A percentile compares a stretch with the other conserved stretches of the same genome.
These are phyloP conservation scores for Oscheius sp. DNA, from an alignment of 2,888 invertebrate genomes.

Conservation along the genomic window DNA sequence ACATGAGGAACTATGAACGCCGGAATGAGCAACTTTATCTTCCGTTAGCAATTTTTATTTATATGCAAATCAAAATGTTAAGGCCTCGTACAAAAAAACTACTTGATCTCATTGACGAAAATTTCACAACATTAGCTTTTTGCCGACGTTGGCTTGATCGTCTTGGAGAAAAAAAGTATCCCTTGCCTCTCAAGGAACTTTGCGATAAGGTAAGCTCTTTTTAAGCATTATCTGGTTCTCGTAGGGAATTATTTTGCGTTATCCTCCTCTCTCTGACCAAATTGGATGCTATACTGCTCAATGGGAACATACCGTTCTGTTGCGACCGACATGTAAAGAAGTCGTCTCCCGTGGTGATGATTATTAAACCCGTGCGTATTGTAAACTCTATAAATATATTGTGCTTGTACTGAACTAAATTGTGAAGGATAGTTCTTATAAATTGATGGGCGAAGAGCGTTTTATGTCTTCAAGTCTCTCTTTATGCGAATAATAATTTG, in stretches of 20 bases:
- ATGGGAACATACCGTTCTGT: slow-evolving; percentile 97
- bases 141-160: slow-evolving; percentile 99
- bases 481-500: too few species aligned
- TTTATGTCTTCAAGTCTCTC: too few species aligned
- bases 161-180: slow-evolving; percentile 93
- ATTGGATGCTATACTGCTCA: slow-evolving; percentile 98
- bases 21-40: slow-evolving; percentile 82
- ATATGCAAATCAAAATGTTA: slow-evolving; percentile 19
- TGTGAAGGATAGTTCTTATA: too few species aligned
- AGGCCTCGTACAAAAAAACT: slow-evolving; percentile 90
- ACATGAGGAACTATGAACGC: slow-evolving; percentile 97
- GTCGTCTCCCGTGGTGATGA: slow-evolving; percentile 95
- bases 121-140: slow-evolving; percentile 96
- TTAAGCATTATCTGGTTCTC: slow-evolving; percentile 11
- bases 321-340: slow-evolving; percentile 97
- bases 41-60: slow-evolving; percentile 74
- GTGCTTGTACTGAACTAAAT: too few species aligned
- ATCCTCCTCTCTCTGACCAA: slow-evolving; percentile 95
- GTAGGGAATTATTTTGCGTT: slow-evolving; percentile 89
- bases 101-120: slow-evolving; percentile 89
- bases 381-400: too few species aligned
- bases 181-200: slow-evolving; percentile 96
- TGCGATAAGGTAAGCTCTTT: slow-evolving; percentile 89
- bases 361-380: too few species aligned
- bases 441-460: too few species aligned